Base-by-base conservation (phyloP, 2,113 vertebrate species). In the Percopsis transmontana region DNA sequence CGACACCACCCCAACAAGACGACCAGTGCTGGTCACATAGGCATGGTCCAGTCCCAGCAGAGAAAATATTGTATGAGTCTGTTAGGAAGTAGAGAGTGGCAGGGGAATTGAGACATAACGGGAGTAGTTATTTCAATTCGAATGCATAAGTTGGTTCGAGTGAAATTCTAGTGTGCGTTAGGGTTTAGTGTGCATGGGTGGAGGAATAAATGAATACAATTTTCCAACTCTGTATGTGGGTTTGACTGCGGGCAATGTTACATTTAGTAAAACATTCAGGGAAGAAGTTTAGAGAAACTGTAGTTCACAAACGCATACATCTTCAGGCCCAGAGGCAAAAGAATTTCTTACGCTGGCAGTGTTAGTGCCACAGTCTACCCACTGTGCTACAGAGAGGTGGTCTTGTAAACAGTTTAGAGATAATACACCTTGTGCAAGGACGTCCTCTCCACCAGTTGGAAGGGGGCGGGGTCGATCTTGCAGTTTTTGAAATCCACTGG, bases 11-110 rank as follows among this genome's bases (percentile, higher is more conserved):
- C 97, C 97, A 20, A 99, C 95, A 58, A 99, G 92, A 18, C 96
- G 92, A 54, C 97, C 97, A 0, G 97, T 99, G 81, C 97, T 99
- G 86, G 97, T 99, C 81, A 99, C 97, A 0, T 97, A 99, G 0
- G 97, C 96, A 0, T 99, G 97, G 89, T 98, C 96, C 89, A 99
- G 90, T 18, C 97, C 97, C 91, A 99, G 91, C 54, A 99, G 91
- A 0, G 97, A 99, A 90, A 99, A 99, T 85, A 99, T 94, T 38
- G 96, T 99, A 89, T 99, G 97, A 45, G 97, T 98, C 97, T 99
- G 89, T 2, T 15, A 39, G 60, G 60, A 42, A 47, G 23, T 45
- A 13, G 45, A 39, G 56, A 59, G 56, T 18, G 19, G 39, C 9
- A 39, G 44, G 19, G 14, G 18, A 19, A 24, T n/a, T 48, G 15